phyloP scores from a whole-genome alignment of 1,140 invertebrate species.

The Octopus bimaculoides region DNA sequence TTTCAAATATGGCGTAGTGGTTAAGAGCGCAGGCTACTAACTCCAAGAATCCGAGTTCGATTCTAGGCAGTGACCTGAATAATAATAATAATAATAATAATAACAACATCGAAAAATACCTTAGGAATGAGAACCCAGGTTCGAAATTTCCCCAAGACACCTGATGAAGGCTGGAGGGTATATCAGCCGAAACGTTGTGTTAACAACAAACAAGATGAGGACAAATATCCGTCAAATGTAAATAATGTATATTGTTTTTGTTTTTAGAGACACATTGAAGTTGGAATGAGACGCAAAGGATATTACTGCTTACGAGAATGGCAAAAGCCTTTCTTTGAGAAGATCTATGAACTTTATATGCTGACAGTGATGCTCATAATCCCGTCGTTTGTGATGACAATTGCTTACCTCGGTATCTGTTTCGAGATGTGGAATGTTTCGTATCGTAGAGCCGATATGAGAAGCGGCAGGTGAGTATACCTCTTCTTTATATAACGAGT shows the following conservation, averaged over 20 bases:
- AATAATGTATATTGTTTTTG: neutral
- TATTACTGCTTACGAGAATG: slow-evolving; percentile 68
- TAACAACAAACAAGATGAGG: no score
- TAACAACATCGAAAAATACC: no score
- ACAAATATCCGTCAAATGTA: neutral
- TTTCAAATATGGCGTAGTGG: no score
- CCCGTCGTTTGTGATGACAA: slow-evolving; percentile 67
- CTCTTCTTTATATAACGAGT: no score
- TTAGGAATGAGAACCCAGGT: no score
- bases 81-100: no score
- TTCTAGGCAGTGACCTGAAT: no score
- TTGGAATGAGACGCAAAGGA: slow-evolving; percentile 59
- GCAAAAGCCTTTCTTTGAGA: slow-evolving; percentile 59
- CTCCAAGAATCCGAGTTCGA: no score
- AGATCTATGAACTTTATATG: slow-evolving; percentile 69
- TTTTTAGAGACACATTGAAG: slow-evolving; percentile 62
- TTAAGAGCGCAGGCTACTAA: no score
- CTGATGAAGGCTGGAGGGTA: no score
- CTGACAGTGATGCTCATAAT: slow-evolving; percentile 66
- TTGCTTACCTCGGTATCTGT: slow-evolving; percentile 68
- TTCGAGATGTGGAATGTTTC: slow-evolving; percentile 64
- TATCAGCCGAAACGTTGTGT: no score
- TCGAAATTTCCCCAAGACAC: no score
- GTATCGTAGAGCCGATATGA: slow-evolving; percentile 32
- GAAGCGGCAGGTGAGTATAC: slow-evolving; percentile 16